Conservation (phyloP, 2,888 invertebrate genomes). For the Doris montereyensis region DNA sequence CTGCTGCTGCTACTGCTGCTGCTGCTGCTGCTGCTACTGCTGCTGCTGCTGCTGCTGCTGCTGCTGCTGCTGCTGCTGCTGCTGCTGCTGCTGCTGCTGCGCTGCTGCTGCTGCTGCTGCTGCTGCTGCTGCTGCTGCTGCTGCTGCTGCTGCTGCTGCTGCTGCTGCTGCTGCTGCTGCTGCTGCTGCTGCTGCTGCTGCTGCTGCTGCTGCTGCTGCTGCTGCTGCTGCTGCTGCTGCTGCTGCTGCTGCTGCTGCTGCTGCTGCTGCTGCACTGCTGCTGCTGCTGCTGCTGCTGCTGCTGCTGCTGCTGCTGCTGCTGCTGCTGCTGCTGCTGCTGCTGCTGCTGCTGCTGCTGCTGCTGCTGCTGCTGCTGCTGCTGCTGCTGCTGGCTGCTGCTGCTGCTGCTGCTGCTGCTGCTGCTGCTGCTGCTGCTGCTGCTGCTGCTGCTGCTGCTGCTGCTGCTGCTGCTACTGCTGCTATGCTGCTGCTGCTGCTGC, state of each 20-base stretch:
- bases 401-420: conserved; percentile 10
- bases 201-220: background rate
- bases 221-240: background rate
- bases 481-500: conserved; percentile 8
- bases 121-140: background rate
- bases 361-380: conserved; percentile 11
- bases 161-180: conserved; percentile 6
- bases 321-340: conserved; percentile 7
- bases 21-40: background rate
- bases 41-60: background rate
- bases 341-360: conserved; percentile 7
- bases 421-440: conserved; percentile 7
- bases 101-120: no score
- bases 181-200: conserved; percentile 2
- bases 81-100: no score
- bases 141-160: no score
- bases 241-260: no score
- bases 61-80: background rate
- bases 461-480: no score
- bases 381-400: no score
- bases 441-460: conserved; percentile 10
- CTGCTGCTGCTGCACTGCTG: no score
- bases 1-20: conserved; percentile 4
- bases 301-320: conserved; percentile 1
- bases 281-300: conserved; percentile 10